Percentiles rank a stretch among this genome's conserved stretches.
phyloP scores from a whole-genome alignment of 2,797 vertebrate genomes.

The Notoglanidium macrostoma region DNA sequence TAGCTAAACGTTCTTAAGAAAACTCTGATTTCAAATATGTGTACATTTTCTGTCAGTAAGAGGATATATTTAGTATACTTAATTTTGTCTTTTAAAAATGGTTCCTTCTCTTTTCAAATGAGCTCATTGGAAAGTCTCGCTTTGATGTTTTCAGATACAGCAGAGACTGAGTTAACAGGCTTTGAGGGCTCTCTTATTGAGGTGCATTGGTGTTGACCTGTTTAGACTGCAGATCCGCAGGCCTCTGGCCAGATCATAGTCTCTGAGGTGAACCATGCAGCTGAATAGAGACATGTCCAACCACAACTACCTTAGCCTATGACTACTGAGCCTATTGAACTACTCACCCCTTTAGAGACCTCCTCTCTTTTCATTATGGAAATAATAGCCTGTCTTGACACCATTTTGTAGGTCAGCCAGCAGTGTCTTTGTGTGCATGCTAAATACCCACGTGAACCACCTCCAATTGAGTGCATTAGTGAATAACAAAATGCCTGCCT shows the following conservation, averaged over 20 bases:
- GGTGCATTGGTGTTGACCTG: slow-evolving; percentile 59
- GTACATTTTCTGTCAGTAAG: not conserved
- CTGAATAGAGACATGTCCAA: slow-evolving; percentile 75
- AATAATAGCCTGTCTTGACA: slow-evolving; percentile 78
- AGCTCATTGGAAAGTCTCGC: slow-evolving; percentile 16
- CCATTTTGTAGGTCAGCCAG: slow-evolving; percentile 81
- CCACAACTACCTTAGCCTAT: slow-evolving; percentile 70
- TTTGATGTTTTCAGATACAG: slow-evolving; percentile 46
- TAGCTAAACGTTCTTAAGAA: not conserved
- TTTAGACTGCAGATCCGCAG: slow-evolving; percentile 61
- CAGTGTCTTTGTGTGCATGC: slow-evolving; percentile 72
- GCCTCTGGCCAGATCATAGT: slow-evolving; percentile 69
- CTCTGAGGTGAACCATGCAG: slow-evolving; percentile 67
- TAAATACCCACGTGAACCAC: slow-evolving; percentile 67
- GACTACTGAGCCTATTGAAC: slow-evolving; percentile 73
- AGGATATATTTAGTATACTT: not conserved
- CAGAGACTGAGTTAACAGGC: slow-evolving; percentile 66
- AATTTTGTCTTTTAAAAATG: slow-evolving; percentile 8
- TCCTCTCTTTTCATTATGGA: slow-evolving; percentile 75
- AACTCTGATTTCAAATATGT: not conserved
- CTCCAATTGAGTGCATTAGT: slow-evolving; percentile 71
- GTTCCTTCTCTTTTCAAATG: not conserved
- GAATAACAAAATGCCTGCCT: slow-evolving; percentile 60
- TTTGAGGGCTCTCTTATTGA: slow-evolving; percentile 56
- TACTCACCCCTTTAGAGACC: slow-evolving; percentile 77